Evolutionary conservation across 2,888 invertebrate species (phyloP).

Genomic region (Zygogramma bicolorata): DNA sequence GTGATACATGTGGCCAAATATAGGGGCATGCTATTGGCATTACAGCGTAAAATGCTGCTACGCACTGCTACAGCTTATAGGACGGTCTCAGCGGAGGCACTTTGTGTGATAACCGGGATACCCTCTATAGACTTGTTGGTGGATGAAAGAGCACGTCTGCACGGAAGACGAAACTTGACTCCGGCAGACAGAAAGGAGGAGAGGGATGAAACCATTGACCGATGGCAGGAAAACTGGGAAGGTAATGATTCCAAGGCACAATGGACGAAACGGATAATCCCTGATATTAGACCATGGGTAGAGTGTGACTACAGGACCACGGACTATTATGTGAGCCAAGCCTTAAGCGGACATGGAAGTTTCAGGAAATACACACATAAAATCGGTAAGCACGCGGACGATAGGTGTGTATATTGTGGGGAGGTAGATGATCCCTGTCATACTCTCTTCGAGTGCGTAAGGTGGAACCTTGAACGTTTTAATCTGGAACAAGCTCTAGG

Average conservation of each 20-base stretch:
- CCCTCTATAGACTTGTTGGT: slow-evolving; percentile 6
- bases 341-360: slow-evolving; percentile 6
- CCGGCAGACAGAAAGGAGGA: neutral
- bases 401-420: neutral
- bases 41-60: slow-evolving; percentile 12
- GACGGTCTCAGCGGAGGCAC: slow-evolving; percentile 16
- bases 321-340: slow-evolving; percentile 15
- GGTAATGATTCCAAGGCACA: neutral
- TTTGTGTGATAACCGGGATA: too few relatives aligned
- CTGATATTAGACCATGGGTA: neutral
- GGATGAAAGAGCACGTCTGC: too few relatives aligned
- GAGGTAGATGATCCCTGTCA: neutral
- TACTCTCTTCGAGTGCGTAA: neutral
- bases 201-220: neutral
- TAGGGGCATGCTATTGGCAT: neutral
- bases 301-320: neutral
- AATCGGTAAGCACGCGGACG: neutral
- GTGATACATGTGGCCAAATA: neutral
- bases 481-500: neutral
- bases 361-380: neutral
- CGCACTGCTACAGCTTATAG: neutral
- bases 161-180: too few relatives aligned
- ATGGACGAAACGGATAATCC: slow-evolving; percentile 21
- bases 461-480: neutral
- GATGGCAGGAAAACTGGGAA: slow-evolving; percentile 11